Base-by-base conservation (phyloP, 2,113 vertebrate genomes). In the Tachuris rubrigastra region DNA sequence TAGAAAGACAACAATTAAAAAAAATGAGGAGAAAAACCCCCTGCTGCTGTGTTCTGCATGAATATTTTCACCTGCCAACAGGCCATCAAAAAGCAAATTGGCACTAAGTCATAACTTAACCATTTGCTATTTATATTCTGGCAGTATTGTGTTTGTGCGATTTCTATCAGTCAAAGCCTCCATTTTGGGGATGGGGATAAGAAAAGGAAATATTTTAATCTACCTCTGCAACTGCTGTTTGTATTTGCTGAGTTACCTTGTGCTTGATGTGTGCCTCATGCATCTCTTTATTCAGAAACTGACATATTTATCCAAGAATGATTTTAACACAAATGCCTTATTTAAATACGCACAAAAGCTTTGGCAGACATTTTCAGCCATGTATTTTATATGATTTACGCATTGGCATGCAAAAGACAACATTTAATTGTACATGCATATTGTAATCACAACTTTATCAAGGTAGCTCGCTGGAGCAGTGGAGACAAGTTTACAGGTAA, bases 71-170 rank as follows among this genome's bases (percentile, higher is more conserved):
- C 81, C 72, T 91, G 88, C 49, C 88, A 96, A 69, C 31, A 88
- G 49, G 53, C 72, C 67, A 94, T 74, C 91, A 92, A 79, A 92
- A 93, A 93, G 69, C 62, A 92, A 92, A 93, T 1, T 95, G 89
- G 89, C 90, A 89, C 33, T 11, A 91, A 94, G 39, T 89, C 72
- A 88, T 68, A 92, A 87, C 75, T 83, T 78, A 87, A 87, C 71
- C 72, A 77, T 95, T 96, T 88, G 81, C 86, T 95, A 94, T 96
- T 97, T 95, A 87, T 96, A 94, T 86, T 90, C 78, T 83, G 71
- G 58, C 63, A 91, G 76, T 3, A 2, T 88, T 85, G 86, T 37
- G 65, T 75, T 93, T 87, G 79, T 77, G 66, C 66, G 93, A 91
- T 91, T 95, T 78, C 67, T 90, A 87, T 91, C 89, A 85, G 33